Evolutionary conservation across 2,888 invertebrate species (phyloP), one percentile per base, ranked within the genome.

Genomic region (Rhagonycha lutea): DNA sequence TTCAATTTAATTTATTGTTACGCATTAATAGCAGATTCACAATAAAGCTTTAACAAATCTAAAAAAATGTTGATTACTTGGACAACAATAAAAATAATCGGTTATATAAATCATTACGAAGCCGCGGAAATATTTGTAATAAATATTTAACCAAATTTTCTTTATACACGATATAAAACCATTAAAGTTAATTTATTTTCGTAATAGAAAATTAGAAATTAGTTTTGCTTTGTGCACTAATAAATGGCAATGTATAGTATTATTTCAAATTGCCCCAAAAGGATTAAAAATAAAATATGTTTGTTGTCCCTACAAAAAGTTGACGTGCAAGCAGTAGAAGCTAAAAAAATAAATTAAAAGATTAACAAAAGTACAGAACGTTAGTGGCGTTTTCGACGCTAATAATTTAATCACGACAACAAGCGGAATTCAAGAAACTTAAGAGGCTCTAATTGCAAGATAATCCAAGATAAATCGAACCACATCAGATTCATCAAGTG

Each of bases 401-500:
- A 61, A 70, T 74, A 74, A 73, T 75, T 76, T 68, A 68, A 73
- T 77, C 74, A 71, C 63, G 79, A 72, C 77, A 69, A 73, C 75
- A 73, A 69, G 69, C 12, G 63, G 62, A 78, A 79, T 78, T 76
- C 76, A 74, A 78, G 74, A 69, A 67, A 72, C 79, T 80, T 79
- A 79, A 79, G 78, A 72, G 69, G 76, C 69, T 79, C 79, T 79
- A 79, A 79, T 79, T 79, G 79, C 75, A 76, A 81, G 83, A 83
- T 84, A 83, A 84, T 83, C 83, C 81, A 61, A 80, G 82, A 83
- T 83, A 80, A 83, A 83, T 84, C 82, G 82, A 81, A 81, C 82
- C 81, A 81, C 83, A 83, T 83, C 82, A 82, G 82, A 83, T 83
- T 83, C 83, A 82, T 83, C 83, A 83, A 81, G 80, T 80, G 82